phyloP scores from a whole-genome alignment of 2,113 vertebrate species.

The Eurypyga helias region DNA sequence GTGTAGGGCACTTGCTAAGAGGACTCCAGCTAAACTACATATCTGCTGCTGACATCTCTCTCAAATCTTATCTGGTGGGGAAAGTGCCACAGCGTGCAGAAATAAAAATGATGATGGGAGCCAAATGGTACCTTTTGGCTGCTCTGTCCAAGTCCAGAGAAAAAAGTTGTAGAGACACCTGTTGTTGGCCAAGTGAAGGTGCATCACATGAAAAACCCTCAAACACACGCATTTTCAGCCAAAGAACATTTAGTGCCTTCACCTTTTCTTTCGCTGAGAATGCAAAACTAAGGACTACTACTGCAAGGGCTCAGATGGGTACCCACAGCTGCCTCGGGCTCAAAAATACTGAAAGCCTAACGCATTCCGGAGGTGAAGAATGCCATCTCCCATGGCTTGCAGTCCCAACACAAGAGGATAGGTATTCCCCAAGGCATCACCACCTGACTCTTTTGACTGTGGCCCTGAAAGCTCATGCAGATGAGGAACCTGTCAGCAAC shows the following conservation, averaged over 20 bases:
- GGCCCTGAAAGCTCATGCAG: not conserved
- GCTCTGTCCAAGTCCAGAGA: not conserved
- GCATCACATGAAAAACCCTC: not conserved
- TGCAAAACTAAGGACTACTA: not conserved
- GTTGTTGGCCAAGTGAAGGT: not conserved
- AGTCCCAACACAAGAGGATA: not conserved
- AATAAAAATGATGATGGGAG: not conserved
- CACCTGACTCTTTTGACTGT: not conserved
- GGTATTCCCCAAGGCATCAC: not conserved
- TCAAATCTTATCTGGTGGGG: not conserved
- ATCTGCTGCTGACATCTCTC: not conserved
- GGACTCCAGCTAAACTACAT: not conserved
- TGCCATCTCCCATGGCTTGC: not conserved
- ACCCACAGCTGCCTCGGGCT: not conserved
- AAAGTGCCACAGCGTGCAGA: not conserved
- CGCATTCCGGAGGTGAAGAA: not conserved
- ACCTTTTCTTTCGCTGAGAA: not conserved
- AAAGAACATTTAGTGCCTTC: not conserved
- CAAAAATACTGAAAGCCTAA: not conserved
- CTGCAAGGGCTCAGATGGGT: not conserved
- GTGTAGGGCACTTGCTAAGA: not conserved
- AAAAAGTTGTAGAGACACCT: not conserved
- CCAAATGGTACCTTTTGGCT: not conserved
- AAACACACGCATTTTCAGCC: not conserved
- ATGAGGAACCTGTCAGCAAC: not conserved